Percentiles rank a stretch among this genome's conserved stretches.
These are phyloP conservation scores for Rhingia rostrata DNA, from an alignment of 2,888 invertebrate genomes.

Conservation along the genomic window DNA sequence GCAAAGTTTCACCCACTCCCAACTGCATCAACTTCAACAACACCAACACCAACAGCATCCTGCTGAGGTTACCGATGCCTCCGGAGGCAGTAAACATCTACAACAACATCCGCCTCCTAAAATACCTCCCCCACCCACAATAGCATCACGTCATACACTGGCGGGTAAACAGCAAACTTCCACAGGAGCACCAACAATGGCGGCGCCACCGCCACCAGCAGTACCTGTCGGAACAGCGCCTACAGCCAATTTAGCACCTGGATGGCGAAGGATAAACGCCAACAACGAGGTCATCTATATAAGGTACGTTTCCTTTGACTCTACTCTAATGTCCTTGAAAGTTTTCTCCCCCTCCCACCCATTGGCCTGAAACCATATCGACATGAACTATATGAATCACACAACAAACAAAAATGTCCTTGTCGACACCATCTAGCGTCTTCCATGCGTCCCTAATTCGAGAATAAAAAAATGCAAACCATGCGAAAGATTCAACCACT, in stretches of 20 bases:
- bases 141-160: slow-evolving; percentile 76
- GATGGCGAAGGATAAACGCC: slow-evolving; percentile 90
- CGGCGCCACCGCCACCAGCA: slow-evolving; percentile 42
- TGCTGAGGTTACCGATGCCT: slow-evolving; percentile 71
- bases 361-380: too few species aligned
- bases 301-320: slow-evolving; percentile 85
- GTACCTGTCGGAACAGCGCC: slow-evolving; percentile 56
- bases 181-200: slow-evolving; percentile 36
- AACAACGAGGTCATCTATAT: slow-evolving; percentile 90
- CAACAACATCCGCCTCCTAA: slow-evolving; percentile 73
- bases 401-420: slow-evolving; percentile 61
- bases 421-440: slow-evolving; percentile 67
- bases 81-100: slow-evolving; percentile 75
- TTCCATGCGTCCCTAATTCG: slow-evolving; percentile 67
- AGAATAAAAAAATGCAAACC: slow-evolving; percentile 39
- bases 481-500: slow-evolving; percentile 55
- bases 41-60: slow-evolving; percentile 75
- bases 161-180: slow-evolving; percentile 61
- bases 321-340: slow-evolving; percentile 66
- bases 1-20: slow-evolving; percentile 70
- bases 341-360: slow-evolving; percentile 22
- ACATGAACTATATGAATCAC: slow-evolving; percentile 1
- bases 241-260: slow-evolving; percentile 86
- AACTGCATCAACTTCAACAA: slow-evolving; percentile 71
- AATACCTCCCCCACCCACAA: slow-evolving; percentile 75